Conservation (phyloP, 92 coral and sea anemone species). For the Virgularia gustaviana region DNA sequence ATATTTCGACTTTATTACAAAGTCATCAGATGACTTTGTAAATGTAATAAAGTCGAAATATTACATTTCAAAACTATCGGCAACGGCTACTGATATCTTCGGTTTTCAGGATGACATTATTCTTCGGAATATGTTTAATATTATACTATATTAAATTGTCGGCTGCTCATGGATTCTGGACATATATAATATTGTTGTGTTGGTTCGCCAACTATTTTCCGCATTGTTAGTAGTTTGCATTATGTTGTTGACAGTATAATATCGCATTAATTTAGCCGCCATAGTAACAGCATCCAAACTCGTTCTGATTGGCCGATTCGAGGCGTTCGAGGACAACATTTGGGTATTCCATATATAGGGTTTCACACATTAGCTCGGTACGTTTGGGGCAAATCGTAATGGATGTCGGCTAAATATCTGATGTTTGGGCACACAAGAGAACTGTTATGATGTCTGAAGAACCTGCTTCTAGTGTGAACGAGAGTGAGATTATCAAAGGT, state of each 20-base stretch:
- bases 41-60: too few species aligned
- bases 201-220: neutral
- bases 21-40: too few species aligned
- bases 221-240: neutral
- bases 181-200: too few species aligned
- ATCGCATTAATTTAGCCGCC: constrained; percentile 15
- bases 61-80: too few species aligned
- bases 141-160: too few species aligned
- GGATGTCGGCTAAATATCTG: neutral
- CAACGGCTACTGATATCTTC: too few species aligned
- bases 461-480: constrained; percentile 56
- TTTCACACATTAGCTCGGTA: neutral
- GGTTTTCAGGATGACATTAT: too few species aligned
- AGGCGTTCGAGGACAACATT: neutral
- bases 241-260: constrained; percentile 7
- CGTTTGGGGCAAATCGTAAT: neutral
- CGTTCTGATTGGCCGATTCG: constrained; percentile 54
- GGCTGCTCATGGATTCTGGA: too few species aligned
- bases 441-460: constrained; percentile 77
- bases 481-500: constrained; percentile 90
- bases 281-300: constrained; percentile 49
- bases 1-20: too few species aligned
- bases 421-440: neutral
- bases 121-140: too few species aligned
- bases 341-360: neutral